Base-by-base conservation (phyloP, 2,113 vertebrate species). In the Crotophaga sulcirostris region DNA sequence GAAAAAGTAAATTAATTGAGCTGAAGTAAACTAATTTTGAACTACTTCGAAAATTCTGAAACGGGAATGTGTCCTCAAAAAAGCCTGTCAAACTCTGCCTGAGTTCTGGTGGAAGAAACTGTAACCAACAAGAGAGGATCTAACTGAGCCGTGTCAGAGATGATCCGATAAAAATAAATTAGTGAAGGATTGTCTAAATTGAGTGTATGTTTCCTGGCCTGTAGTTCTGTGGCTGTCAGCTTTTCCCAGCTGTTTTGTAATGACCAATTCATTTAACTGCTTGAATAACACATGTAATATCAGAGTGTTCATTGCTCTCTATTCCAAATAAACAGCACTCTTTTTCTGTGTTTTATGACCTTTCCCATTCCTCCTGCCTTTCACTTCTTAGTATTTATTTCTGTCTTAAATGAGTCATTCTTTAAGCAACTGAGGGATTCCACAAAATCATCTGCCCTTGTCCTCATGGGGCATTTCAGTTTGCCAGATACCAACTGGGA, bases 11-110 rank as follows among this genome's bases (percentile, higher is more conserved):
- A 69, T n/a, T 63, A 91, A 69, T n/a, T 63, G 42, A 85, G 66
- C 26, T 75, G 28, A 88, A 79, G 51, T 67, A 82, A 95, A 78
- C 26, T 87, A 15, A 68, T 60, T 87, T 82, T 49, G 11, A 87
- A 62, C 25, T 59, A 64, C 62, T 90, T 67, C 34, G 54, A 34
- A 93, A 64, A 66, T 88, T 79, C 79, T 64, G 70, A 79, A 56
- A 20, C 18, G 13, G 56, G 44, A 88, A 34, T 29, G 9, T 79
- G 40, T 83, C 69, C 40, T 90, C 44, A 68, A 60, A 45, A 92
- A 84, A 83, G 12, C 38, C 54, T 90, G 34, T 92, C 52, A 55
- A 87, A 54, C 5, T 56, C 63, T 68, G 38, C 52, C 40, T 14
- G 52, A 67, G 17, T 75, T 51, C 60, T 82, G 38, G 25, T 70